phyloP scores from a whole-genome alignment of 2,888 invertebrate genomes.

The Notodonta ziczac region DNA sequence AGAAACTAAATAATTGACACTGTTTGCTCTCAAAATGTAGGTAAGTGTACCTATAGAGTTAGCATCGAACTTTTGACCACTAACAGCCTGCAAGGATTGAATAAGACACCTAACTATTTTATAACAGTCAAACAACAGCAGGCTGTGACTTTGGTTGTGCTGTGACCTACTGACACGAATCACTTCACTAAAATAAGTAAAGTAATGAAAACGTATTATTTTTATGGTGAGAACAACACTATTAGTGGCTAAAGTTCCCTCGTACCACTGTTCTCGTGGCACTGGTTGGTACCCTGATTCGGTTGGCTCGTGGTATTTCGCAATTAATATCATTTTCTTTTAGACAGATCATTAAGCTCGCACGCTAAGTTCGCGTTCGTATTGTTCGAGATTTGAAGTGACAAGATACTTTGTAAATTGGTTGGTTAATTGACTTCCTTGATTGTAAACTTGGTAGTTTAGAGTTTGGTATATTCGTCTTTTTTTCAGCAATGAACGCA shows the following conservation, averaged over 20 bases:
- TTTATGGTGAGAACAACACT: conserved; percentile 11
- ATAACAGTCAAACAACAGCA: too few species aligned
- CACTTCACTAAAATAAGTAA: background rate
- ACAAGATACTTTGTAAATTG: background rate
- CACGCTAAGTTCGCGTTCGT: conserved; percentile 16
- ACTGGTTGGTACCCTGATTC: conserved; percentile 19
- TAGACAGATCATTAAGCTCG: conserved; percentile 11
- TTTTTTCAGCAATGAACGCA: background rate
- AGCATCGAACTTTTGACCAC: too few species aligned
- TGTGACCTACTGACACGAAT: background rate
- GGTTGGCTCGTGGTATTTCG: conserved; percentile 8
- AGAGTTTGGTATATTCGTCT: background rate
- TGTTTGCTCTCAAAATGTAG: too few species aligned
- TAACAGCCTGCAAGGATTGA: too few species aligned
- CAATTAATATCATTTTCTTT: conserved; percentile 17
- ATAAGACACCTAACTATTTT: too few species aligned
- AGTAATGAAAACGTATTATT: conserved; percentile 11
- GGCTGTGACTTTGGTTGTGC: too few species aligned
- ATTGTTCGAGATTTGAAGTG: conserved; percentile 2
- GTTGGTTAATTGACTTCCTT: background rate
- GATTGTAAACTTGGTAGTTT: background rate
- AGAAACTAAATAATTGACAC: too few species aligned
- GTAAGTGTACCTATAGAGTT: too few species aligned
- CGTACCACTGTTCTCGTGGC: conserved; percentile 9
- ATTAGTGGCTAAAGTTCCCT: background rate